Percentiles rank a stretch among this genome's conserved stretches.
These are phyloP conservation scores for Metellina segmentata DNA, from an alignment of 2,888 invertebrate species.

Conservation along the genomic window DNA sequence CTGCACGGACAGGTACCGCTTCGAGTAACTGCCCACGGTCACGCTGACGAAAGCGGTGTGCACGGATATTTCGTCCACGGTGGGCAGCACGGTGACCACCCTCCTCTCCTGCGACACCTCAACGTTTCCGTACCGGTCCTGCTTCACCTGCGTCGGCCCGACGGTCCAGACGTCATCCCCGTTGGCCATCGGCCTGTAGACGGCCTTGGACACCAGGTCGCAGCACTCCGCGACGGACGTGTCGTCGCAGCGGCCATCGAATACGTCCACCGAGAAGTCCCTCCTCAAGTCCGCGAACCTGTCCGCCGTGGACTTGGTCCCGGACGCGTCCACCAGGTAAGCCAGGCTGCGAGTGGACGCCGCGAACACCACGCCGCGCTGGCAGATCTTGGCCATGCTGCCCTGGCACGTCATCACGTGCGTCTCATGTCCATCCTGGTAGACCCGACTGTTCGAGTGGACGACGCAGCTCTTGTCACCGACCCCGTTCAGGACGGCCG, in stretches of 20 bases:
- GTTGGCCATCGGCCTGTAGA: slow-evolving; percentile 81
- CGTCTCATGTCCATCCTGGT: slow-evolving; percentile 80
- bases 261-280: slow-evolving; percentile 91
- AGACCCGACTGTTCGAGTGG: slow-evolving; percentile 91
- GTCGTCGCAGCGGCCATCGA: slow-evolving; percentile 87
- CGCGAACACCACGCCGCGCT: slow-evolving; percentile 94
- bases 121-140: slow-evolving; percentile 77
- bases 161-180: slow-evolving; percentile 86
- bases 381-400: slow-evolving; percentile 91
- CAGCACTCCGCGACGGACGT: slow-evolving; percentile 89
- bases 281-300: slow-evolving; percentile 90
- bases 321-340: slow-evolving; percentile 93
- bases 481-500: slow-evolving; percentile 89
- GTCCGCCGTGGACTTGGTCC: slow-evolving; percentile 93
- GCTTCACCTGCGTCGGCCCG: slow-evolving; percentile 70
- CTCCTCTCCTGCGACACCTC: slow-evolving; percentile 89
- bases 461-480: slow-evolving; percentile 90
- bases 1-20: slow-evolving; percentile 84
- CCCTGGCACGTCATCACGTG: slow-evolving; percentile 78
- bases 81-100: slow-evolving; percentile 91
- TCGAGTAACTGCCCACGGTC: slow-evolving; percentile 89
- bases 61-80: slow-evolving; percentile 89
- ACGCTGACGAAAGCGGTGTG: slow-evolving; percentile 93
- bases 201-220: neutral
- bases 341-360: slow-evolving; percentile 92